Evolutionary conservation across 2,113 vertebrate genomes (phyloP).

Genomic region (Excalfactoria chinensis): DNA sequence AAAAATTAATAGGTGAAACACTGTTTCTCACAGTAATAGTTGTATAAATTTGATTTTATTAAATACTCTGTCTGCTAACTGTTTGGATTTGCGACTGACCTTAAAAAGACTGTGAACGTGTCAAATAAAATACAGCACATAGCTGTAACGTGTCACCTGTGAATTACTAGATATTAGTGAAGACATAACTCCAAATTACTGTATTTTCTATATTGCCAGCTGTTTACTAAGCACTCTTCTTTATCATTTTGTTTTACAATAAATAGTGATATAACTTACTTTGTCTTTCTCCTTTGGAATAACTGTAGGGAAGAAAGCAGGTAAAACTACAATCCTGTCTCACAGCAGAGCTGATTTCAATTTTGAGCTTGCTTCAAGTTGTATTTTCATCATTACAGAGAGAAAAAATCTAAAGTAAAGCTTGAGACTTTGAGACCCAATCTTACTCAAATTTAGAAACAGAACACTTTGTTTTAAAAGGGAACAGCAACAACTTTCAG

Average conservation of each 20-base stretch:
- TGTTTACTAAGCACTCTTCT: conserved; percentile 4
- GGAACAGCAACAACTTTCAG: not conserved
- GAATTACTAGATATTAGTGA: conserved; percentile 57
- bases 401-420: not conserved
- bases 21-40: conserved; percentile 10
- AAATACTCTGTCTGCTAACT: conserved; percentile 54
- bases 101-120: conserved; percentile 50
- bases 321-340: not conserved
- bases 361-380: not conserved
- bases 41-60: conserved; percentile 53
- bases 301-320: not conserved
- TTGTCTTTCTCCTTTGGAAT: not conserved
- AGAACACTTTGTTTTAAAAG: not conserved
- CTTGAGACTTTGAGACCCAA: not conserved
- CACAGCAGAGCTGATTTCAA: not conserved
- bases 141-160: conserved; percentile 51
- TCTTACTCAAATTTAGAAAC: not conserved
- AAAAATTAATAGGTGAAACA: conserved; percentile 19
- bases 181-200: conserved; percentile 56
- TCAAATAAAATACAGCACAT: conserved; percentile 47
- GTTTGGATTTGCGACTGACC: conserved; percentile 56
- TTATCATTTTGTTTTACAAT: conserved; percentile 40
- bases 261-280: conserved; percentile 40
- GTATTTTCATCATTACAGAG: not conserved
- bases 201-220: conserved; percentile 29